phyloP scores from a whole-genome alignment of 1,140 invertebrate species.

The Atta texana region DNA sequence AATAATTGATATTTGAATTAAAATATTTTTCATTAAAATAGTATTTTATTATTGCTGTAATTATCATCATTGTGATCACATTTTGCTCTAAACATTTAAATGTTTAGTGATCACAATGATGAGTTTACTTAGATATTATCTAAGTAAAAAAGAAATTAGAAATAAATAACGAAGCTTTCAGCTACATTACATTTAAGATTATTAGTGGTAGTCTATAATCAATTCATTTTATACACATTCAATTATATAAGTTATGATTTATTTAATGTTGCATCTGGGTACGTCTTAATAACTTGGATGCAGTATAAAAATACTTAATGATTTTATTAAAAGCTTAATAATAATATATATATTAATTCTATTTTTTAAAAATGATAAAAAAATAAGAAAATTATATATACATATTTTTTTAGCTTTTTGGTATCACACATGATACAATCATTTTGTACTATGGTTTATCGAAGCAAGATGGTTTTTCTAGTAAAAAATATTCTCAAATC shows the following conservation, averaged over 20 bases:
- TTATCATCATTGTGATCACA: neutral
- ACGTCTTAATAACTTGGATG: neutral
- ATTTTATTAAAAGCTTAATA: conserved; percentile 4
- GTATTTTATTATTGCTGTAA: conserved; percentile 4
- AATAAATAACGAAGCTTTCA: conserved; percentile 8
- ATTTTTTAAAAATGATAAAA: neutral
- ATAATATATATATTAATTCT: neutral
- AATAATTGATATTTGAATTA: neutral
- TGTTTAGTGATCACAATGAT: too few species aligned
- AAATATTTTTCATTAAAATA: neutral
- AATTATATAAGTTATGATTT: neutral
- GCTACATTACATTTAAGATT: neutral
- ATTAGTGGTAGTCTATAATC: neutral
- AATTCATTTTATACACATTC: neutral
- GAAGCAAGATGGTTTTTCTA: neutral
- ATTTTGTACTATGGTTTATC: neutral
- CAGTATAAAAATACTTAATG: neutral
- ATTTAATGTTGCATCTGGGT: neutral
- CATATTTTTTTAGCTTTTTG: too few species aligned
- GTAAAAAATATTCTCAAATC: neutral
- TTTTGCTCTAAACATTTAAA: neutral
- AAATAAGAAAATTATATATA: too few species aligned
- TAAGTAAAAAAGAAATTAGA: neutral
- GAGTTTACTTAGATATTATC: too few species aligned
- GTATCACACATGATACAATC: neutral